phyloP scores from a whole-genome alignment of 2,113 vertebrate genomes.

The Phocoena phocoena region DNA sequence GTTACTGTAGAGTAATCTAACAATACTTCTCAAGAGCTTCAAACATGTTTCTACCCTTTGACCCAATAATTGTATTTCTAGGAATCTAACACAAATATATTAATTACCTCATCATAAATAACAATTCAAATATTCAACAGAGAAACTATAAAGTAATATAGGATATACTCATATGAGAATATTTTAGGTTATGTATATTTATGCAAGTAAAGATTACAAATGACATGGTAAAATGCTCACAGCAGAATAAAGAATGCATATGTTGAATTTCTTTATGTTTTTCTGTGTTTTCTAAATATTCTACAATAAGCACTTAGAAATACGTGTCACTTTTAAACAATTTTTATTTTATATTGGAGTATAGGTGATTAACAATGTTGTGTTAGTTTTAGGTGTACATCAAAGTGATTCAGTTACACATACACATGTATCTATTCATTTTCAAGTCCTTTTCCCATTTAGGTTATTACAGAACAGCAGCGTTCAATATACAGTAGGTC shows the following conservation, averaged over 20 bases:
- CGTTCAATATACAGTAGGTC: background rate
- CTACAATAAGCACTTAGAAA: background rate
- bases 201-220: background rate
- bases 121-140: background rate
- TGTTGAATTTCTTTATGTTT: background rate
- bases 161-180: background rate
- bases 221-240: background rate
- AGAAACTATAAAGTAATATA: background rate
- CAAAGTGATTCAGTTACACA: background rate
- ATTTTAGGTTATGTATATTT: background rate
- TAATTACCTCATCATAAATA: background rate
- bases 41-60: background rate
- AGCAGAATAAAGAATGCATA: slow-evolving; percentile 31
- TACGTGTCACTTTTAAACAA: background rate
- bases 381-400: too few relatives aligned
- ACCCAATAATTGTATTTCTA: background rate
- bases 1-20: background rate
- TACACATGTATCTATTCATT: background rate
- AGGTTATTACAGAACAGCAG: background rate
- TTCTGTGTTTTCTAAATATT: background rate
- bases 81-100: background rate
- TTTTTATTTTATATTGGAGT: background rate
- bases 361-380: background rate
- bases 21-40: background rate
- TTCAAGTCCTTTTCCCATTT: background rate